Conservation (phyloP, 2,888 invertebrate genomes). For the Synergus laeviventris region DNA sequence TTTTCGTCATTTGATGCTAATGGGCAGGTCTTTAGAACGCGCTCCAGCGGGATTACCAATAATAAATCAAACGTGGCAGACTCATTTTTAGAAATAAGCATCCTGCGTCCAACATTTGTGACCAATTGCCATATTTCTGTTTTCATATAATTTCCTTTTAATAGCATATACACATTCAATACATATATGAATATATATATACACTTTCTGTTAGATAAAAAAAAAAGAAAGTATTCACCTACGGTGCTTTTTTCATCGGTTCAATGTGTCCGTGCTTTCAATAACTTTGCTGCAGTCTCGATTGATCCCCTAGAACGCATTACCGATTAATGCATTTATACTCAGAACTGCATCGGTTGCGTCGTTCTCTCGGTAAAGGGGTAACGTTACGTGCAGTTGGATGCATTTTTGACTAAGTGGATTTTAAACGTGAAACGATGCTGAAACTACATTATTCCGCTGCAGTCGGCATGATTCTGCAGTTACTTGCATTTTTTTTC, state of each 20-base stretch:
- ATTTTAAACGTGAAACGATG: slow-evolving; percentile 69
- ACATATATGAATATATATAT: too few species aligned
- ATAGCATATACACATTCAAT: too few species aligned
- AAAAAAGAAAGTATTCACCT: too few species aligned
- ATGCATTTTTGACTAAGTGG: slow-evolving; percentile 70
- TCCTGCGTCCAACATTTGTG: too few species aligned
- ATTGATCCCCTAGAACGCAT: neutral
- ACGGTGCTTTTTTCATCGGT: neutral
- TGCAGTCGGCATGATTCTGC: slow-evolving; percentile 71
- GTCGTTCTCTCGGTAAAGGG: slow-evolving; percentile 37
- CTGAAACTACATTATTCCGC: slow-evolving; percentile 70
- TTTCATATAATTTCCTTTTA: too few species aligned
- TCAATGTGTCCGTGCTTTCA: neutral
- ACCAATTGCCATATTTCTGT: too few species aligned
- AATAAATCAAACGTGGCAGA: slow-evolving; percentile 70
- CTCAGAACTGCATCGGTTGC: slow-evolving; percentile 48
- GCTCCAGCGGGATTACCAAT: slow-evolving; percentile 68
- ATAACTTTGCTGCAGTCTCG: neutral
- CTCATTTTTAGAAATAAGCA: slow-evolving; percentile 60
- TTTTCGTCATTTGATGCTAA: slow-evolving; percentile 70
- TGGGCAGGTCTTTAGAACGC: slow-evolving; percentile 64
- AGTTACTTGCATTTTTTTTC: slow-evolving; percentile 62
- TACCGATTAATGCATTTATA: slow-evolving; percentile 52
- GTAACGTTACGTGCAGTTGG: slow-evolving; percentile 56
- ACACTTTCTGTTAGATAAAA: too few species aligned